Percentiles rank a stretch among this genome's conserved stretches.
Evolutionary conservation across 2,888 invertebrate genomes (phyloP).

Genomic region (Nephrotoma flavescens): DNA sequence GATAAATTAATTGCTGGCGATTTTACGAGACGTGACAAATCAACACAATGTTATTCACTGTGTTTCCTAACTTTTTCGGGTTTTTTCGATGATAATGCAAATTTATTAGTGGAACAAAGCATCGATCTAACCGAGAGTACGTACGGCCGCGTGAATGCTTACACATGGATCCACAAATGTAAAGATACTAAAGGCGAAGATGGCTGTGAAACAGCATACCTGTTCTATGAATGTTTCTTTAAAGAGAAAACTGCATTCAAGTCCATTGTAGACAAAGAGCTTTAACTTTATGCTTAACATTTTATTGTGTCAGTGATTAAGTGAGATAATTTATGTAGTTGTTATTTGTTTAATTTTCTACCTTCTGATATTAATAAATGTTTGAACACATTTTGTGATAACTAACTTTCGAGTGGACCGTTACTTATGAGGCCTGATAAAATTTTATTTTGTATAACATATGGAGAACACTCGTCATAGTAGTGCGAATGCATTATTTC

Average conservation of each 20-base stretch:
- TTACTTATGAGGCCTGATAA: too few relatives aligned
- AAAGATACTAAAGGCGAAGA: neutral
- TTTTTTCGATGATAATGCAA: neutral
- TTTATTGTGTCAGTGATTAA: too few relatives aligned
- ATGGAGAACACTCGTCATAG: too few relatives aligned
- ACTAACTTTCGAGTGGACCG: too few relatives aligned
- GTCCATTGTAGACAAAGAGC: neutral
- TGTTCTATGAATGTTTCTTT: neutral
- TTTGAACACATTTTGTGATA: too few relatives aligned
- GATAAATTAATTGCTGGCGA: neutral
- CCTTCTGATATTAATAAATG: too few relatives aligned
- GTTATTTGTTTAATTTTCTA: too few relatives aligned
- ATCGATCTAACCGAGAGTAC: neutral
- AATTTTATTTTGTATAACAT: too few relatives aligned
- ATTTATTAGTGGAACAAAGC: neutral
- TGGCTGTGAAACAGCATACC: neutral
- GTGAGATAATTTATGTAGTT: too few relatives aligned
- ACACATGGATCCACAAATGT: neutral
- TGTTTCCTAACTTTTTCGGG: neutral
- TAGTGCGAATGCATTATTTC: too few relatives aligned
- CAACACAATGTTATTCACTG: neutral
- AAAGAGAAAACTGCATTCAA: neutral
- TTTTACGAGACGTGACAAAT: neutral
- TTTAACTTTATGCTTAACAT: neutral
- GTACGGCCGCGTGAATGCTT: neutral